These are phyloP conservation scores for Lycocorax pyrrhopterus DNA, from an alignment of 2,113 vertebrate genomes.

Conservation along the genomic window DNA sequence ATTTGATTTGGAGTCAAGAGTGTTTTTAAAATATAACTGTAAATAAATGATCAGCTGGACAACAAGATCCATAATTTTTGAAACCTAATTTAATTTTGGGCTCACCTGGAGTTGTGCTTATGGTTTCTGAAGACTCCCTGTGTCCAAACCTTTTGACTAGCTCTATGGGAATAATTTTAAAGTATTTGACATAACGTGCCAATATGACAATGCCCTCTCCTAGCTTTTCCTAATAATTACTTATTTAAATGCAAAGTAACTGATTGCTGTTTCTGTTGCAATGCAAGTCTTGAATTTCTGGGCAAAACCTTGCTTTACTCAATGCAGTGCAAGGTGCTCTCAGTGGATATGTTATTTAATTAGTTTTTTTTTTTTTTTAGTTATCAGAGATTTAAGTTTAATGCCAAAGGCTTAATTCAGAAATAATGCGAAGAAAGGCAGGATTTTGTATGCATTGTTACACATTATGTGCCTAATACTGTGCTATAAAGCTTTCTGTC, in stretches of 20 bases:
- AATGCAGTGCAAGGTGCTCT: background rate
- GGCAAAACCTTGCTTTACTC: background rate
- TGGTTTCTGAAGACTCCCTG: background rate
- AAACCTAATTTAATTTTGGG: background rate
- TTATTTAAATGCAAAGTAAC: background rate
- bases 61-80: background rate
- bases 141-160: background rate
- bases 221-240: background rate
- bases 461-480: background rate
- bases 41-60: background rate
- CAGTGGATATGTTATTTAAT: background rate
- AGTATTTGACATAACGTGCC: background rate
- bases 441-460: background rate
- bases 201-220: background rate
- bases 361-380: background rate
- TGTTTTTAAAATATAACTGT: background rate
- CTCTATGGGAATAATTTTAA: background rate
- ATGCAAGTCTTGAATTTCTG: background rate
- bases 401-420: background rate
- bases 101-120: background rate
- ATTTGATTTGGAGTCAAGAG: background rate
- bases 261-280: background rate
- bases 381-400: background rate
- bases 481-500: background rate
- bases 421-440: background rate